Evolutionary conservation across 2,113 vertebrate genomes (phyloP), one percentile per base, ranked within the genome.

Genomic region (Dasyurus viverrinus): DNA sequence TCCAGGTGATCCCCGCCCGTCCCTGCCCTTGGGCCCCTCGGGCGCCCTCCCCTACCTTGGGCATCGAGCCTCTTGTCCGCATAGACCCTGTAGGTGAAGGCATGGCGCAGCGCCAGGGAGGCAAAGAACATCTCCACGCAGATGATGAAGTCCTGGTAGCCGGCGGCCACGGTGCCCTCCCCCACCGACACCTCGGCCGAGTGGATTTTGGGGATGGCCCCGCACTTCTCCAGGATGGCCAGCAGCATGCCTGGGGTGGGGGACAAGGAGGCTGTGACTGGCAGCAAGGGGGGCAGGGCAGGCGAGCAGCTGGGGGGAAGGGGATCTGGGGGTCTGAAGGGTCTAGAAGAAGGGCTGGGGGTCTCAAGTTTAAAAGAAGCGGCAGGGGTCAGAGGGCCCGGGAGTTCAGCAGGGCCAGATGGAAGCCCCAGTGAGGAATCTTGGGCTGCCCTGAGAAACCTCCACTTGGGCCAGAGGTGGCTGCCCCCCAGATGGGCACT

Each of bases 121-220:
- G 99, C 99, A 2, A 99, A 99, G 98, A 99, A 99, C 99, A 99
- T 99, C 99, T 99, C 99, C 89, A 99, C 98, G 0, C 99, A 99
- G 93, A 99, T 99, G 97, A 99, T 99, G 95, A 99, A 99, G 98
- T 99, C 99, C 98, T 99, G 99, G 97, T 99, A 99, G 3, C 99
- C 99, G 0, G 99, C 99, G 0, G 99, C 99, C 12, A 99, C 99
- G 0, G 99, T 99, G 84, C 99, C 99, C 97, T 99, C 99, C 0
- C 99, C 99, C 47, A 99, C 99, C 0, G 99, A 99, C 97, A 99
- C 99, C 0, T 97, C 98, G 92, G 98, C 98, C 0, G 99, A 99
- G 94, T 99, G 99, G 89, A 99, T 99, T 98, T 99, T 99, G 92
- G 99, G 99, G 97, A 99, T 99, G 97, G 99, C 99, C 27, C 99